A percentile compares a stretch with the other conserved stretches of the same genome.
Evolutionary conservation across 2,113 vertebrate species (phyloP).

Genomic region (Fregetta grallaria): DNA sequence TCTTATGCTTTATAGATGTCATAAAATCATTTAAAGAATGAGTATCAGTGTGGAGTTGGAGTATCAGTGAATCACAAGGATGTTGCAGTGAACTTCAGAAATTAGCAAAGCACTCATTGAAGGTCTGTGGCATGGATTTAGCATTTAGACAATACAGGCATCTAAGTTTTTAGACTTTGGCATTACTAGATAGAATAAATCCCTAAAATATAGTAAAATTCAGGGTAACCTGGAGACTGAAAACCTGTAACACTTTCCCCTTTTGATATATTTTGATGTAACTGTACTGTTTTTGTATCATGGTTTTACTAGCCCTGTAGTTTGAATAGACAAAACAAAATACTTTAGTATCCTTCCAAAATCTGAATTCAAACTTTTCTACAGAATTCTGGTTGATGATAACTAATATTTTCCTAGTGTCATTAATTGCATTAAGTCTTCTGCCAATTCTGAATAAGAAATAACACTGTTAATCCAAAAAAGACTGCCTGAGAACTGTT

Average conservation of each 20-base stretch:
- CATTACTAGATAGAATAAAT: not conserved
- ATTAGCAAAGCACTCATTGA: not conserved
- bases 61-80: not conserved
- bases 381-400: not conserved
- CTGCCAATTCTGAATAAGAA: not conserved
- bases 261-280: too few relatives aligned
- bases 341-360: not conserved
- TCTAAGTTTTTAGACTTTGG: not conserved
- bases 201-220: not conserved
- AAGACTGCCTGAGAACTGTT: not conserved
- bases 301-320: not conserved
- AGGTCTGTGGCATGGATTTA: not conserved
- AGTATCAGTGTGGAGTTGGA: too few relatives aligned
- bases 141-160: not conserved
- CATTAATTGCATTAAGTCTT: not conserved
- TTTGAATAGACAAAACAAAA: not conserved
- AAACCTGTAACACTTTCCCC: not conserved
- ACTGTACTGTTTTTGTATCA: not conserved
- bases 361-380: not conserved
- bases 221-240: not conserved
- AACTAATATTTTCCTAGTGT: not conserved
- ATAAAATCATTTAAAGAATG: not conserved
- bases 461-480: not conserved
- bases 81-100: not conserved
- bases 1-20: not conserved